Conservation (phyloP, 2,888 invertebrate genomes). For the Plemyria rubiginata region DNA sequence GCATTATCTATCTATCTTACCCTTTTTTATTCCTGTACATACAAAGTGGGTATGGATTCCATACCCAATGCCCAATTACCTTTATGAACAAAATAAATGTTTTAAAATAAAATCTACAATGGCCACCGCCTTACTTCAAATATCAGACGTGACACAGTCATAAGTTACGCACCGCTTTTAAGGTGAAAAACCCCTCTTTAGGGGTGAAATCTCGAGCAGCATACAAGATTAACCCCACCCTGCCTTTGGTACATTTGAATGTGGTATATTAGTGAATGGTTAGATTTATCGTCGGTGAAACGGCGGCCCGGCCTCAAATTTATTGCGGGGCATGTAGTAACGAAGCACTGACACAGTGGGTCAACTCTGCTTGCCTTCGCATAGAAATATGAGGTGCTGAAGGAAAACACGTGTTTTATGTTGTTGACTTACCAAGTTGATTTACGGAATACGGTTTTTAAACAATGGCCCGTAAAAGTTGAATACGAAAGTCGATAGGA, state of each 20-base stretch:
- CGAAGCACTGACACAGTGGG: conserved; percentile 35
- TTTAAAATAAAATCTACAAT: conserved; percentile 1
- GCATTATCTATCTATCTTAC: no score
- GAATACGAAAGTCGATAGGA: not conserved
- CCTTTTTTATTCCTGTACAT: no score
- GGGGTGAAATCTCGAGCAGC: conserved; percentile 40
- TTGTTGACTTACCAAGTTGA: not conserved
- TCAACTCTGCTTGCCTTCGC: conserved; percentile 22
- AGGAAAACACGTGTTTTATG: conserved; percentile 7
- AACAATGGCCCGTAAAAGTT: not conserved
- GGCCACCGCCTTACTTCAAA: conserved; percentile 17
- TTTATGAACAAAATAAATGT: not conserved
- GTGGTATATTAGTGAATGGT: conserved; percentile 77
- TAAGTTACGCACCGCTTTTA: conserved; percentile 50
- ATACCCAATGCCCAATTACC: no score
- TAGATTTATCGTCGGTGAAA: conserved; percentile 72
- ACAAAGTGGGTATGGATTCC: no score
- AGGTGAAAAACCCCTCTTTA: conserved; percentile 39
- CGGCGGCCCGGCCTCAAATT: conserved; percentile 66
- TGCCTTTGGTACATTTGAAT: conserved; percentile 71
- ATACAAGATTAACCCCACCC: conserved; percentile 43
- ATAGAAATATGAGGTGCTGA: conserved; percentile 16
- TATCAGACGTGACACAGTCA: conserved; percentile 35
- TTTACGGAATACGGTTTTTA: not conserved
- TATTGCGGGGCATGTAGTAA: conserved; percentile 55